Base-by-base conservation (phyloP, 2,113 vertebrate genomes). In the Hippocampus abdominalis region DNA sequence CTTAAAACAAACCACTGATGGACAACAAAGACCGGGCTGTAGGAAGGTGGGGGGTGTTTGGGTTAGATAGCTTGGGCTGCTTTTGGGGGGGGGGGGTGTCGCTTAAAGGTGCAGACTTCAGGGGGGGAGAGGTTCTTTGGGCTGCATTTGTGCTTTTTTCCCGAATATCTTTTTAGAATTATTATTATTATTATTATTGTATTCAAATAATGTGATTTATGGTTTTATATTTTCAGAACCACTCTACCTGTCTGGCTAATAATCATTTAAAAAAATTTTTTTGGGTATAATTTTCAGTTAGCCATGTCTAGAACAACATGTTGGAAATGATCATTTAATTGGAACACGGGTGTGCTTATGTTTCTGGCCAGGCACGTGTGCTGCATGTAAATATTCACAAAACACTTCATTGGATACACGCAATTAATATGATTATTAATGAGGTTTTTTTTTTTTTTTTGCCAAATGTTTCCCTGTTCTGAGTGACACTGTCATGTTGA, bases 1-100 rank as follows among this genome's bases (percentile, higher is more conserved):
- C 80, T 87, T 84, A 74, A 85, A 89, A 86, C 84, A 82, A 84
- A 86, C 80, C 79, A 80, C 71, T 80, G 84, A 87, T 86, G 85
- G 88, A 88, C 86, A 89, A 87, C 82, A 88, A 85, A 86, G 84
- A 81, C 77, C 59, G 54, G 56, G 56, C 27, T 56, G 63, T 18
- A 20, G 40, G 54, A 18, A 29, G 23, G 53, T 11, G 71, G 51
- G 49, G 49, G 51, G 51, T 27, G 62, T 48, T 66, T 68, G 16
- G 29, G 62, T 20, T 56, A 13, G 48, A 44, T 21, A 62, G 66
- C 57, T 72, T 21, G 36, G 65, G 66, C 44, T 70, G 61, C 27
- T 49, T 67, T 57, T 54, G 21, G 57, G 68, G 59, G 18, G 21
- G 57, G 68, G 21, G 63, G 15, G 15, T 66, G 73, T 65, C n/a